phyloP scores from a whole-genome alignment of 2,888 invertebrate genomes.

The Sicus ferrugineus region DNA sequence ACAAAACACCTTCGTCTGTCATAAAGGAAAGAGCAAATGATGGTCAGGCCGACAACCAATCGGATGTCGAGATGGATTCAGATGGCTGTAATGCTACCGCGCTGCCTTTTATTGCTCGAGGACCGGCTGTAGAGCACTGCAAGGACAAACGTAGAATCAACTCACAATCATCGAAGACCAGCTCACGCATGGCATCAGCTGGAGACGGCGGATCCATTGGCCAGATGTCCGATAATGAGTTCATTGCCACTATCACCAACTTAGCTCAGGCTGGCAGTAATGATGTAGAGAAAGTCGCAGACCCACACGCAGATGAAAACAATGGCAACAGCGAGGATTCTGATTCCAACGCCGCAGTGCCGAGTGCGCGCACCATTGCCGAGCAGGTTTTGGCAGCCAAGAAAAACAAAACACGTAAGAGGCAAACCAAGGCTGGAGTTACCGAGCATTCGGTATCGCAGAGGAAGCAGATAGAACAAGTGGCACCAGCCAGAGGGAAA shows the following conservation, averaged over 20 bases:
- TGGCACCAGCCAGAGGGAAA: slow-evolving; percentile 34
- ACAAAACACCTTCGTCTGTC: too few relatives aligned
- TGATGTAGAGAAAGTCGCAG: neutral
- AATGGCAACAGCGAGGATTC: slow-evolving; percentile 45
- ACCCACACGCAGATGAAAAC: neutral
- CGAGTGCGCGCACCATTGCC: slow-evolving; percentile 58
- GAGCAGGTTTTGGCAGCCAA: slow-evolving; percentile 49
- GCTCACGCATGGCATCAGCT: slow-evolving; percentile 8
- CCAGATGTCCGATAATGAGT: slow-evolving; percentile 50
- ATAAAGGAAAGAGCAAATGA: too few relatives aligned
- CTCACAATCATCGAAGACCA: slow-evolving; percentile 8
- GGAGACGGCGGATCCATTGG: slow-evolving; percentile 2
- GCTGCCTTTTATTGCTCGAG: slow-evolving; percentile 55
- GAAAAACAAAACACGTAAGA: neutral
- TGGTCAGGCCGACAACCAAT: neutral
- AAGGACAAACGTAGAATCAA: slow-evolving; percentile 39
- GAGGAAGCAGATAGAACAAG: slow-evolving; percentile 8
- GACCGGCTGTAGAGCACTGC: slow-evolving; percentile 56
- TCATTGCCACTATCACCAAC: slow-evolving; percentile 49
- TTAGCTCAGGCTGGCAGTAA: slow-evolving; percentile 44
- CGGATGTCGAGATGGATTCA: slow-evolving; percentile 29
- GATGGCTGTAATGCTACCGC: slow-evolving; percentile 41
- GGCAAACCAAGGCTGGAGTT: neutral
- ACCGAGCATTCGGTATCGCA: neutral
- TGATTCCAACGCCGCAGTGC: slow-evolving; percentile 46